These are phyloP conservation scores for Lepidotrigona ventralis DNA, from an alignment of 1,140 invertebrate species.

Conservation along the genomic window DNA sequence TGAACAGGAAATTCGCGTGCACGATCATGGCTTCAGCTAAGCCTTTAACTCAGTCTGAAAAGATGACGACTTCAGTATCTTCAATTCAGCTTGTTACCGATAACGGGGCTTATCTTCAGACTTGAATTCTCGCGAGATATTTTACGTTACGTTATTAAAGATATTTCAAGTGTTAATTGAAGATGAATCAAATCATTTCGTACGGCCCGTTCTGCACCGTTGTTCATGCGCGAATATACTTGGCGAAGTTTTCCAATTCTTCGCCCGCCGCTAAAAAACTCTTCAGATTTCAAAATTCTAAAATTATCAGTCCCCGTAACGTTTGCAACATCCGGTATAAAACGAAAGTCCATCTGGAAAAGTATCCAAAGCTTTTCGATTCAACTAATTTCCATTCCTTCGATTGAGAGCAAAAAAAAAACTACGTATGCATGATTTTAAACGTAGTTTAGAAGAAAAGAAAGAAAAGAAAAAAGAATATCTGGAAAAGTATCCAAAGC, in stretches of 20 bases:
- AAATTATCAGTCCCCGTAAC: too few relatives aligned
- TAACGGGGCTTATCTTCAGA: too few relatives aligned
- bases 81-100: neutral
- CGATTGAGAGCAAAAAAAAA: too few relatives aligned
- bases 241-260: constrained; percentile 9
- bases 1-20: constrained; percentile 1
- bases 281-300: neutral
- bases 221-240: neutral
- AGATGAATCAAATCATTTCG: neutral
- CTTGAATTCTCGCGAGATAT: neutral
- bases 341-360: neutral
- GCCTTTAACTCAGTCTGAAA: too few relatives aligned
- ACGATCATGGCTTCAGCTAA: too few relatives aligned
- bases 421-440: neutral
- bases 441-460: too few relatives aligned
- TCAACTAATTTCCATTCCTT: too few relatives aligned
- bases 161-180: fast-evolving
- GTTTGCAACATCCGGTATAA: neutral
- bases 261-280: neutral
- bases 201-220: constrained; percentile 9
- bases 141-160: neutral
- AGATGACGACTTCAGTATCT: neutral
- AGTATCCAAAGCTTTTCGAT: too few relatives aligned
- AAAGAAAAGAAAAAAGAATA: neutral
- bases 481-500: too few relatives aligned